Base-by-base conservation (phyloP, 2,113 vertebrate species). In the Antechinus flavipes region DNA sequence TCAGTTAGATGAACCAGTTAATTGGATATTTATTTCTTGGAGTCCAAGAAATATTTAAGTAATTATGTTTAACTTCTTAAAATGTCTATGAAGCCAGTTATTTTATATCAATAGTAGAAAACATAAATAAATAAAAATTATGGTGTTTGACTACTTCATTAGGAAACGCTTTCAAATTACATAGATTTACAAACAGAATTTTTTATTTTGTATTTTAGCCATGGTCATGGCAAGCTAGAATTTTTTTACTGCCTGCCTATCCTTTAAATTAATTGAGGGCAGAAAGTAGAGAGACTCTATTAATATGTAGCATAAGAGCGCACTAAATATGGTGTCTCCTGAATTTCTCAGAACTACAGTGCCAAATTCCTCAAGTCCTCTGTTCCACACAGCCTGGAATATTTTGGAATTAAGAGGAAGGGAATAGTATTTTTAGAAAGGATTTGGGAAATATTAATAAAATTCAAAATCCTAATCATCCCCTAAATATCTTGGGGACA, bases 391-490 rank as follows among this genome's bases (percentile, higher is more conserved):
- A 89, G 30, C 76, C 89, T 95, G 46, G 35, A 76, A 76, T 76
- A 76, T 76, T 76, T 76, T 89, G 42, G 26, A 52, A 30, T n/a
- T n/a, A 58, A 47, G 22, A 10, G 9, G 35, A 61, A 56, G n/a
- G 25, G n/a, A 49, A 68, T 90, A 93, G 93, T 93, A 93, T 95
- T 2, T 76, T 92, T 89, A 94, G 68, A 56, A 94, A 90, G 30
- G n/a, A n/a, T 30, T 84, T 84, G 68, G n/a, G 42, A 84, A 84
- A 42, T 84, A 42, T 84, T 84, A 84, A 84, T 84, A 84, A 84
- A n/a, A 42, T 42, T 42, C 23, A 42, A 84, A 42, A 68, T n/a
- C 30, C 61, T 68, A 68, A 68, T 68, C 3, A 30, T 42, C n/a
- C 16, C 68, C n/a, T 84, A 42, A 84, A 42, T 84, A 84, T 84